These are phyloP conservation scores for Yponomeuta sedellus DNA, from an alignment of 2,888 invertebrate genomes.

Conservation along the genomic window DNA sequence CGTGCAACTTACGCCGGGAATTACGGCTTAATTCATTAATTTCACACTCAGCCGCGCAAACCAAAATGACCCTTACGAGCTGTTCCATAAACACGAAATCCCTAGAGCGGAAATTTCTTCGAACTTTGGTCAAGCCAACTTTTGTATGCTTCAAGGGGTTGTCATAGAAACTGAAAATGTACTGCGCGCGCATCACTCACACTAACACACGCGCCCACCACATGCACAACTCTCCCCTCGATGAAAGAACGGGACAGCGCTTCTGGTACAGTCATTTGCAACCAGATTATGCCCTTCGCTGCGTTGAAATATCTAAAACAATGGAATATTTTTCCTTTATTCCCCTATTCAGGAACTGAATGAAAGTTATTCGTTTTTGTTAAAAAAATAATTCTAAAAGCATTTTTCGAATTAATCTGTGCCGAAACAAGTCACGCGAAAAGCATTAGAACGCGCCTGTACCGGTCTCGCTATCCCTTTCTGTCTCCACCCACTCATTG, in stretches of 20 bases:
- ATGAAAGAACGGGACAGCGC: conserved; percentile 48
- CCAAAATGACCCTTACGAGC: conserved; percentile 26
- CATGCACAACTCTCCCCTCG: conserved; percentile 36
- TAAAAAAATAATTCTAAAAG: not conserved
- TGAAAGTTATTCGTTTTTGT: not conserved
- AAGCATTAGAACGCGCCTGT: conserved; percentile 30
- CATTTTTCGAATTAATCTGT: not conserved
- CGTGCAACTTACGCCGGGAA: conserved; percentile 58
- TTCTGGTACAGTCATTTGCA: conserved; percentile 36
- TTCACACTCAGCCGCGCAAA: conserved; percentile 41
- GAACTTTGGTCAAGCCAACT: conserved; percentile 56
- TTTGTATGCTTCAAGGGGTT: conserved; percentile 70
- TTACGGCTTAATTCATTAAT: conserved; percentile 72
- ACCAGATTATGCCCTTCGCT: not conserved
- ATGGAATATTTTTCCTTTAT: not conserved
- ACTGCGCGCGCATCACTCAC: conserved; percentile 66
- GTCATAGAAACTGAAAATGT: conserved; percentile 72
- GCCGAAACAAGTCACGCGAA: not conserved
- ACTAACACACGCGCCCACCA: conserved; percentile 26
- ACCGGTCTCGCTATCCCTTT: conserved; percentile 41
- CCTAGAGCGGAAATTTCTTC: conserved; percentile 29
- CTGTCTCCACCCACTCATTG: conserved; percentile 29
- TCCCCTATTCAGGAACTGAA: not conserved
- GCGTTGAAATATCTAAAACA: not conserved
- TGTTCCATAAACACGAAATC: conserved; percentile 24